Conservation (phyloP, 2,797 vertebrate species). For the Melanotaenia nigrans region DNA sequence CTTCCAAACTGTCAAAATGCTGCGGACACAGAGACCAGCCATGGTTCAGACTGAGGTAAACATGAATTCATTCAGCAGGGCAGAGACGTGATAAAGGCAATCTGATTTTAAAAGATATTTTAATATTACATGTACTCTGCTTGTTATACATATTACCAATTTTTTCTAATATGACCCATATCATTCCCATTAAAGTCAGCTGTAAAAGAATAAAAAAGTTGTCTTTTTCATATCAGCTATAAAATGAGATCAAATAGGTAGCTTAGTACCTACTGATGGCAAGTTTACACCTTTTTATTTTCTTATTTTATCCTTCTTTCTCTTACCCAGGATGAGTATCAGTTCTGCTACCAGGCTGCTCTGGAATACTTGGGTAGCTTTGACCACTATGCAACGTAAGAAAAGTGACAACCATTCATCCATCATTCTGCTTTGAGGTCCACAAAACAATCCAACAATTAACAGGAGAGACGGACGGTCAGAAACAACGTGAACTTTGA, state of each 20-base stretch:
- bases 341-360: conserved; percentile 98
- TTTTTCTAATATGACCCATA: neutral
- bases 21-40: conserved; percentile 96
- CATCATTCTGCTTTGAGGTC: conserved; percentile 66
- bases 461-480: conserved; percentile 45
- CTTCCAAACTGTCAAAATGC: conserved; percentile 99
- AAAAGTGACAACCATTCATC: conserved; percentile 72
- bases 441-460: conserved; percentile 53
- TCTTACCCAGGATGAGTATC: conserved; percentile 92
- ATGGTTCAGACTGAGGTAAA: conserved; percentile 98
- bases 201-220: neutral
- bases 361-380: conserved; percentile 98
- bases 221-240: neutral
- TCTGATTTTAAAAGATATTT: too few relatives aligned
- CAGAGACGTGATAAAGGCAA: neutral
- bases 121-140: neutral
- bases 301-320: conserved; percentile 1
- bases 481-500: conserved; percentile 48
- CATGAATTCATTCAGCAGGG: neutral
- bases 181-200: neutral
- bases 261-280: neutral
- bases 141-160: neutral
- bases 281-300: neutral
- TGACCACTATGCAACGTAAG: conserved; percentile 99
- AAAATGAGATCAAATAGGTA: neutral